Conservation (phyloP, 2,888 invertebrate species). For the Drosophila niveifrons region DNA sequence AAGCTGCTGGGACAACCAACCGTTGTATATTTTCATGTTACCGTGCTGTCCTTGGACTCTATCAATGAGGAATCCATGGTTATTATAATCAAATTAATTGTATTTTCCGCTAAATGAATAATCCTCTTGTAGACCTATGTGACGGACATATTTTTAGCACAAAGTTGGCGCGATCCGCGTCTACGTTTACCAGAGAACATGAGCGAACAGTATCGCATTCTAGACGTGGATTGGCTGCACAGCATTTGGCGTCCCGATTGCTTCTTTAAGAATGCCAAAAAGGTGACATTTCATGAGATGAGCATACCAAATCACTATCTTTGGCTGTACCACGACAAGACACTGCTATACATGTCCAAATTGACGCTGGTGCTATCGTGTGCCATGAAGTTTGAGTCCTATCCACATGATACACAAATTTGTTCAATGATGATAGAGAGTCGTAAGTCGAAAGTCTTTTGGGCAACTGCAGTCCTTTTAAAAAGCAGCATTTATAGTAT, state of each 20-base stretch:
- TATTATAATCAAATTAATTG: background rate
- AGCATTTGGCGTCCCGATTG: slow-evolving; percentile 97
- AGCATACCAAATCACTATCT: slow-evolving; percentile 97
- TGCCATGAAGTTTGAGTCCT: slow-evolving; percentile 97
- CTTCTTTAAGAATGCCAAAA: slow-evolving; percentile 97
- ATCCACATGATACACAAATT: slow-evolving; percentile 97
- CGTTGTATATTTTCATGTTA: slow-evolving; percentile 95
- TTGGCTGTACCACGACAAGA: slow-evolving; percentile 96
- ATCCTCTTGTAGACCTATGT: slow-evolving; percentile 91
- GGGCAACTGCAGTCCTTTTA: slow-evolving; percentile 1
- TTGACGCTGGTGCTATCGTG: slow-evolving; percentile 95
- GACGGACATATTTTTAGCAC: slow-evolving; percentile 96
- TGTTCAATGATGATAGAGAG: slow-evolving; percentile 98
- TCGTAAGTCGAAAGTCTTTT: slow-evolving; percentile 88
- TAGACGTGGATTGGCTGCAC: slow-evolving; percentile 96
- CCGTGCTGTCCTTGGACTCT: slow-evolving; percentile 95
- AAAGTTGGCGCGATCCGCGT: slow-evolving; percentile 96
- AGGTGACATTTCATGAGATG: slow-evolving; percentile 97
- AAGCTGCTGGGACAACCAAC: slow-evolving; percentile 94
- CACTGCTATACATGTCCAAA: slow-evolving; percentile 96
- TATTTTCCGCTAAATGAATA: background rate
- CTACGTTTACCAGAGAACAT: slow-evolving; percentile 96
- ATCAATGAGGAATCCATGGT: slow-evolving; percentile 97
- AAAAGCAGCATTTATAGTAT: slow-evolving; percentile 88
- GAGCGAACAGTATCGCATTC: slow-evolving; percentile 95